phyloP scores from a whole-genome alignment of 53 echinoderm and acorn worm species.

The Luidia sarsii region DNA sequence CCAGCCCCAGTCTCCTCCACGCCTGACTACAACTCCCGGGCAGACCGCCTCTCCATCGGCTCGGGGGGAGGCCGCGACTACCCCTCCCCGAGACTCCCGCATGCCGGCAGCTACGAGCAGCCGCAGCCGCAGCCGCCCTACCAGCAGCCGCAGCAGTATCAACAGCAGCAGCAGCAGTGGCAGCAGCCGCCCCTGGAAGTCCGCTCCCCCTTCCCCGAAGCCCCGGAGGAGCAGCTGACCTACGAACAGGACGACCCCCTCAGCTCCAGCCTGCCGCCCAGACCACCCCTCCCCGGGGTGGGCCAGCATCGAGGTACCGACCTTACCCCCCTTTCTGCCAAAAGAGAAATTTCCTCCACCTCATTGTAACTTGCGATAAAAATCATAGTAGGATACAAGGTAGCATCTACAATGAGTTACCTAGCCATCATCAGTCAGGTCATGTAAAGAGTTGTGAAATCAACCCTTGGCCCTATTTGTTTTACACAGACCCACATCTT shows the following conservation, averaged over 20 bases:
- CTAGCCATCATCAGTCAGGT: too few relatives aligned
- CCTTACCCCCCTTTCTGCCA: too few relatives aligned
- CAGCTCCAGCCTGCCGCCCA: constrained; percentile 35
- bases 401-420: too few relatives aligned
- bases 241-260: constrained; percentile 15
- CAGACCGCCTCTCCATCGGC: constrained; percentile 31
- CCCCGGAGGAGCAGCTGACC: background rate
- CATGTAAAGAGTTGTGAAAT: too few relatives aligned
- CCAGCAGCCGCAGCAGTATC: background rate
- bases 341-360: too few relatives aligned
- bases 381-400: too few relatives aligned
- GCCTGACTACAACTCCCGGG: constrained; percentile 4
- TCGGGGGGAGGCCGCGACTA: constrained; percentile 1
- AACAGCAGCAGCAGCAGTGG: background rate
- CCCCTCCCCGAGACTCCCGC: background rate
- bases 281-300: constrained; percentile 64
- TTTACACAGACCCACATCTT: too few relatives aligned
- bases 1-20: constrained; percentile 24
- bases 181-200: background rate
- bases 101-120: background rate
- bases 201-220: background rate
- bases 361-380: too few relatives aligned
- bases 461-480: too few relatives aligned
- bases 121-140: constrained; percentile 12
- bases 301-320: constrained; percentile 21